Base-by-base conservation (phyloP, 2,113 vertebrate genomes). In the Isichthys henryi region DNA sequence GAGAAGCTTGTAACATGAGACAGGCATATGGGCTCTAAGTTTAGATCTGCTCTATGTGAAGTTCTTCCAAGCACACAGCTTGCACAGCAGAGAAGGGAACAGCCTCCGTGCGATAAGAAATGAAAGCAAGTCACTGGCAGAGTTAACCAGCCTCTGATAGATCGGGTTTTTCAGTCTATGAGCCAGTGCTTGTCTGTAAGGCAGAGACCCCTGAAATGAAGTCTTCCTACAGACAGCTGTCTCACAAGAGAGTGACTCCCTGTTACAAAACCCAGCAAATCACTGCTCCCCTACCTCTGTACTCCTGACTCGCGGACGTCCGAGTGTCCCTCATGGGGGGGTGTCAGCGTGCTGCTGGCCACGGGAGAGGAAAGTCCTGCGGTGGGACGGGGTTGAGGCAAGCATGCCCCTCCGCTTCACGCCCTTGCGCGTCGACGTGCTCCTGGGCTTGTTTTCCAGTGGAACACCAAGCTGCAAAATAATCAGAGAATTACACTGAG, bases 1-100 rank as follows among this genome's bases (percentile, higher is more conserved):
- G 80, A 90, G 89, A 82, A 56, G 88, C 88, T 52, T 89, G 96
- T 94, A 96, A 96, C 88, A 70, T 91, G 95, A 96, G 94, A 91
- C 89, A 17, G 66, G 84, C 90, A 48, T 90, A 86, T 82, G 89
- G 91, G 49, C 92, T 94, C 95, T 96, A 96, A 94, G 92, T 96
- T 95, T 96, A 96, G 96, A 93, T 92, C 92, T 91, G 89, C 92
- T 91, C 92, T 90, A 92, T 66, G 92, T 88, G 90, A 70, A 88
- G 70, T 39, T 48, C 23, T 10, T 66, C 3, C 13, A 31, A 39
- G 21, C 23, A 11, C 52, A 62, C 35, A 27, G 39, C 31, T 43
- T 92, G 35, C 35, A 53, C 39, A 3, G 74, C 2, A 4, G 35
- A 56, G 39, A 27, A 46, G 2, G 19, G n/a, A 77, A 27, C 62